phyloP scores from a whole-genome alignment of 2,888 invertebrate species.

The Spilarctia lutea region DNA sequence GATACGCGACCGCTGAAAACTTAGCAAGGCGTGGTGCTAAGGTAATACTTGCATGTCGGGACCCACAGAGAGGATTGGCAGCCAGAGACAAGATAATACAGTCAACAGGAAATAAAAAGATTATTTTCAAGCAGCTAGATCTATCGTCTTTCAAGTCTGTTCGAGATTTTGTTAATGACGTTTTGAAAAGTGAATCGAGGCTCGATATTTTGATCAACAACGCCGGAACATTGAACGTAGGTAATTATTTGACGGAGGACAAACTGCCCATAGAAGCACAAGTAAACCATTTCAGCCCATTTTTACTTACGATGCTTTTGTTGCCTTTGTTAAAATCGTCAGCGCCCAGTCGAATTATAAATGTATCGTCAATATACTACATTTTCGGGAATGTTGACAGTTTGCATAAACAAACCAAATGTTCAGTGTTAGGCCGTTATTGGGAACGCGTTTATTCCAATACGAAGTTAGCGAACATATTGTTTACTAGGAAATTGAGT shows the following conservation, averaged over 20 bases:
- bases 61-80: conserved; percentile 59
- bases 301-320: conserved; percentile 93
- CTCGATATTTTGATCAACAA: conserved; percentile 94
- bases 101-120: conserved; percentile 88
- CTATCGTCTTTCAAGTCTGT: conserved; percentile 90
- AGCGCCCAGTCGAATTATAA: conserved; percentile 90
- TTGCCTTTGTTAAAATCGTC: conserved; percentile 91
- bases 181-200: conserved; percentile 88
- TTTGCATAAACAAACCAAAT: conserved; percentile 87
- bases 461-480: conserved; percentile 92
- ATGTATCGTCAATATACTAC: conserved; percentile 92
- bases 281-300: conserved; percentile 96
- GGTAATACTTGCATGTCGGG: conserved; percentile 85
- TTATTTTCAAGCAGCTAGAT: conserved; percentile 90
- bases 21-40: conserved; percentile 80
- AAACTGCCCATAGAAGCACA: conserved; percentile 94
- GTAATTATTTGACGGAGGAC: conserved; percentile 90
- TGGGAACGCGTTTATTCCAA: conserved; percentile 79
- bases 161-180: conserved; percentile 91
- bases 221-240: conserved; percentile 91
- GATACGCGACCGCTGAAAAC: conserved; percentile 67
- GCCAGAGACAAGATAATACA: conserved; percentile 87
- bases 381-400: conserved; percentile 88
- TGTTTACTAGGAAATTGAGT: conserved; percentile 89
- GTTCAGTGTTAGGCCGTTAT: conserved; percentile 25